These are phyloP conservation scores for Chloroclystis v-ata DNA, from an alignment of 2,888 invertebrate genomes.

Conservation along the genomic window DNA sequence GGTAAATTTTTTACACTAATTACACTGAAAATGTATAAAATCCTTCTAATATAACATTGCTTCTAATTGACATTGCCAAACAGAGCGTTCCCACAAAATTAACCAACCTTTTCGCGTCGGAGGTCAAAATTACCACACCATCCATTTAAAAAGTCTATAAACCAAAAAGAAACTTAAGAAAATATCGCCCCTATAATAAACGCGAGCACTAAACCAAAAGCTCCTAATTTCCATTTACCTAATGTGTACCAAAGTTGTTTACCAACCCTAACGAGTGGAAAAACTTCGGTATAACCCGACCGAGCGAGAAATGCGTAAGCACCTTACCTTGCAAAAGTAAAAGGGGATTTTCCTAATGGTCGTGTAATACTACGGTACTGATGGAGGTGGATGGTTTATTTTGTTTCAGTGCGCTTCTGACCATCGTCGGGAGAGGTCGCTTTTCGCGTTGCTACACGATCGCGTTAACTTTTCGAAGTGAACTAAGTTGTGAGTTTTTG, in stretches of 20 bases:
- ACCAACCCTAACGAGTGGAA: slow-evolving; percentile 10
- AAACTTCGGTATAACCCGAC: slow-evolving; percentile 23
- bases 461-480: slow-evolving; percentile 47
- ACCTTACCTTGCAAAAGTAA: slow-evolving; percentile 15
- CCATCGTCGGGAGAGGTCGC: slow-evolving; percentile 40
- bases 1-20: too few species aligned
- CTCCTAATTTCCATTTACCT: slow-evolving; percentile 1
- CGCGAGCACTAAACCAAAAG: slow-evolving; percentile 3
- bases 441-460: slow-evolving; percentile 38
- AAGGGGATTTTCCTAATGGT: slow-evolving; percentile 26
- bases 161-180: neutral
- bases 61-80: too few species aligned
- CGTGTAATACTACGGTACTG: slow-evolving; percentile 66
- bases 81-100: too few species aligned
- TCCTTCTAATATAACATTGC: too few species aligned
- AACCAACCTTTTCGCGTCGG: too few species aligned
- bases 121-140: too few species aligned
- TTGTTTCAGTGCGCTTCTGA: slow-evolving; percentile 54
- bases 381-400: slow-evolving; percentile 45
- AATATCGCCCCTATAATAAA: neutral
- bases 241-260: slow-evolving; percentile 14
- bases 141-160: too few species aligned
- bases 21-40: too few species aligned
- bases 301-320: slow-evolving; percentile 25
- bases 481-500: slow-evolving; percentile 32